phyloP scores from a whole-genome alignment of 2,888 invertebrate genomes.

The Andrena haemorrhoa region DNA sequence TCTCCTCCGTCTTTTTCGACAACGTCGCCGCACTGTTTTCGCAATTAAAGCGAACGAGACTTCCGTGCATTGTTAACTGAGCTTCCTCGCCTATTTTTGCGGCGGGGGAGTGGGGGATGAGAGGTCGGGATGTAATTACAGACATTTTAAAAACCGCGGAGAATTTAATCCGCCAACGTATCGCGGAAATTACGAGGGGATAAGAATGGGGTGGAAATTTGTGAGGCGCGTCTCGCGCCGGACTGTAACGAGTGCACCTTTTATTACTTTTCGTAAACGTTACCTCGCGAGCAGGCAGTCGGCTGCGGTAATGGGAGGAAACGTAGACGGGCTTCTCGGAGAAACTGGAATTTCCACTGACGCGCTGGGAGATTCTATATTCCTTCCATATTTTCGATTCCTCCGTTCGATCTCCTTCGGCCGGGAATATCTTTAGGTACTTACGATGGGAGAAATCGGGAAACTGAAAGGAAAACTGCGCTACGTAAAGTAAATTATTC shows the following conservation, averaged over 20 bases:
- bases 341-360: constrained; percentile 14
- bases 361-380: not conserved
- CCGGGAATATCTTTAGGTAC: not conserved
- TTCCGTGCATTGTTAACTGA: not conserved
- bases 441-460: too few species aligned
- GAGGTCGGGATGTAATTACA: not conserved
- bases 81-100: not conserved
- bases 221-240: not conserved
- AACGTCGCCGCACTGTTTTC: not conserved
- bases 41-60: not conserved
- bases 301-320: not conserved
- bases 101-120: not conserved
- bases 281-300: not conserved
- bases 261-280: not conserved
- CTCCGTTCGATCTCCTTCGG: not conserved
- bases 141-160: not conserved
- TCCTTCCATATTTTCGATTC: not conserved
- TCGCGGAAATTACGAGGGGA: not conserved
- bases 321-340: not conserved
- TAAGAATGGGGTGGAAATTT: not conserved
- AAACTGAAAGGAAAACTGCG: too few species aligned
- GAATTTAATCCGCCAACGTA: not conserved
- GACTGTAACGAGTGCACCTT: not conserved
- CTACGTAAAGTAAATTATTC: too few species aligned
- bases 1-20: not conserved